Base-by-base conservation (phyloP, 1,140 invertebrate species). In the Melipona quadrifasciata region DNA sequence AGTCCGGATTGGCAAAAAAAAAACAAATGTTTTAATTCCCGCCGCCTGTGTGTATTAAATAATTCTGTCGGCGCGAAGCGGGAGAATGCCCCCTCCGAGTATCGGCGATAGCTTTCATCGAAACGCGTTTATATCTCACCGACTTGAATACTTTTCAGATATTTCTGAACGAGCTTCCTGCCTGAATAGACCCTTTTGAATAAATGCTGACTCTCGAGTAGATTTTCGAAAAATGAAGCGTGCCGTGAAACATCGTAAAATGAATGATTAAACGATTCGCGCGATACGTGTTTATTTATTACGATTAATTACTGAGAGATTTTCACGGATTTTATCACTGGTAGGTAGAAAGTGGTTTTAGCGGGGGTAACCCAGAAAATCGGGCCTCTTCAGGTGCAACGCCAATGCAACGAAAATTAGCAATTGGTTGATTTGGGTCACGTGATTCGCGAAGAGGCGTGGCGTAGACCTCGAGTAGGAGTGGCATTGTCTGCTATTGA, bases 21-120 rank as follows among this genome's bases (percentile, higher is more conserved):
- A 31, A 91, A 91, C 90, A 31, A 31, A 31, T 31, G 79, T 90
- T 89, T 91, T 87, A 91, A 91, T 91, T 90, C 87, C 76, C 75
- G n/a, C 47, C 68, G 67, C 70, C 72, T 39, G 39, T 39, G 61
- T 81, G 71, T 84, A 81, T 87, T 84, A 84, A 84, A 80, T 74
- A 80, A 80, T 80, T 74, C 51, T 16, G 31, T 31, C 21, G 31
- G 80, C 58, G 10, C 27, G 27, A 21, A 6, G 57, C 58, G 39
- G 16, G 55, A 57, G 4, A 57, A 19, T 17, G 17, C 71, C 21
- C 34, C 21, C 16, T 65, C 39, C 34, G 19, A n/a, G n/a, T 27
- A 34, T 31, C 11, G 39, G 34, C 1, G 19, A 31, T 47, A 55
- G 14, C 27, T 31, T 73, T 55, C 27, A 14, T 53, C 19, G n/a